Evolutionary conservation across 2,797 vertebrate genomes (phyloP), one percentile per base, ranked within the genome.

Genomic region (Gymnopithys bicolor): DNA sequence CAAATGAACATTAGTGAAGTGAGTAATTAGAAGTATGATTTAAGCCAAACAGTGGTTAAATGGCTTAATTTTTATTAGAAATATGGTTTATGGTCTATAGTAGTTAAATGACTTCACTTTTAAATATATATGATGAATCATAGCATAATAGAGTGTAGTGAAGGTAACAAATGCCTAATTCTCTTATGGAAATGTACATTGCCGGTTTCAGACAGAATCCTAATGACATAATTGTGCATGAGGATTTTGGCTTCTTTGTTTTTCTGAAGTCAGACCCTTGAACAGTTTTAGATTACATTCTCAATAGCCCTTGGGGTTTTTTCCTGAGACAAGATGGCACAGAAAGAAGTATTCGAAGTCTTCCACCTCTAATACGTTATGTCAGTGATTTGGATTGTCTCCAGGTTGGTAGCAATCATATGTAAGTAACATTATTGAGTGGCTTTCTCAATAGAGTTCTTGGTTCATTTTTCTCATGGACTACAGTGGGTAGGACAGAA

Each of bases 81-180:
- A 43, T 66, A 66, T 49, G 43, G 46, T 95, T 94, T 79, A 84
- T 69, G 39, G 75, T n/a, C 74, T 93, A 74, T 15, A 62, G 48
- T 43, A 81, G 48, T 56, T 83, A 76, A 84, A 74, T 87, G 1
- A 33, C 56, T 89, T 77, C 63, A 89, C 84, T 92, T 95, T 93
- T 12, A 95, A 75, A 95, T 68, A 84, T 85, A 91, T 92, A 77
- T 92, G 81, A 87, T 85, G 88, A 94, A 89, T 85, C 89, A 91
- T 75, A 89, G 15, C 51, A 87, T 46, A 93, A 92, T 92, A 39
- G 39, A 85, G 25, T 15, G 5, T 89, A 90, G 93, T 89, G 78
- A 62, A 87, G 85, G 53, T 55, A 92, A 94, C 84, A 77, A 84
- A 91, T 81, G 75, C 24, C 35, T 87, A 77, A 89, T 80, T 89